Evolutionary conservation across 1,140 invertebrate genomes (phyloP), one percentile per base, ranked within the genome.

Genomic region (Drosophila setifemur): DNA sequence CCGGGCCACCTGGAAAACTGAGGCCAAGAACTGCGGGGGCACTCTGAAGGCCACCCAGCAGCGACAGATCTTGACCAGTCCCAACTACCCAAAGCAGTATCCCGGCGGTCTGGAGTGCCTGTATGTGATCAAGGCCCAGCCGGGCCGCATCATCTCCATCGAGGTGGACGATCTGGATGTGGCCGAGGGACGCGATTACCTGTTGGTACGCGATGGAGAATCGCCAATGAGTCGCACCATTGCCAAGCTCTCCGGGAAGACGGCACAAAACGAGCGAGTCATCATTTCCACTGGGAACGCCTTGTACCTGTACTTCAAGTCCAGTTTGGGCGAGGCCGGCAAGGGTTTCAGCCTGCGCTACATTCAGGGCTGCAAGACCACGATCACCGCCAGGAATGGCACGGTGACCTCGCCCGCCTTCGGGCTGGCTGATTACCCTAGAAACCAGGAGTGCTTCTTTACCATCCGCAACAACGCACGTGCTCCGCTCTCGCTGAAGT

Each of bases 51-150:
- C 96, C 1, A 96, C 95, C 1, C 93, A 95, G 37, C 95, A 97
- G 91, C 94, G 95, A 53, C 96, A 97, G 91, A 91, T 95, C 19
- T 91, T 98, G 1, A 96, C 94, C 1, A 98, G 97, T 35, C 97
- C 97, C 33, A 96, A 97, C 47, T 98, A 97, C 91, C 97, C 97
- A 0, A 94, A 95, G 68, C 94, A 95, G 77, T 98, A 98, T 92
- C 97, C 97, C 1, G 97, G 97, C 45, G 97, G 97, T 9, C 91
- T 98, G 26, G 98, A 99, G 91, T 99, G 98, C 78, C 93, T 98
- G 12, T 98, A 98, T 90, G 95, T 96, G 5, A 94, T 99, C 47
- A 95, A 96, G 81, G 96, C 97, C 2, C 96, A 97, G 88, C 93
- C 95, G 9, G 96, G 96, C 29, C 94, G 96, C 89, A 96, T 97